Evolutionary conservation across 2,797 vertebrate species (phyloP).

Genomic region (Toxotes lorentzi): DNA sequence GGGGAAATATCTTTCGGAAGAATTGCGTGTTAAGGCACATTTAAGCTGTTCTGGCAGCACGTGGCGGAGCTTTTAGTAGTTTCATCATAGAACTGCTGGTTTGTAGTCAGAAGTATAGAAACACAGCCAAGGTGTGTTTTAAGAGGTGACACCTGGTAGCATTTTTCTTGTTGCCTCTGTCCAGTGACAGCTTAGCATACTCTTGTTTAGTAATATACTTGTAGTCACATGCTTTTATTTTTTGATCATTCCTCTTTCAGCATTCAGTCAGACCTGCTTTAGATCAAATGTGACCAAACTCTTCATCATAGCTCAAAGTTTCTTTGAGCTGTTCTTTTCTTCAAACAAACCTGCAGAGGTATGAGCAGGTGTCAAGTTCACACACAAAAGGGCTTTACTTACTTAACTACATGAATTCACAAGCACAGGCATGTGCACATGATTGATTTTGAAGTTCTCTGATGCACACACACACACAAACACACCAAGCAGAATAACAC

Average conservation of each 20-base stretch:
- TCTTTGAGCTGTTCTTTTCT: no score
- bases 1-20: no score
- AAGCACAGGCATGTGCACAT: conserved; percentile 6
- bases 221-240: background rate
- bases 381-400: background rate
- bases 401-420: background rate
- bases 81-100: background rate
- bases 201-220: no score
- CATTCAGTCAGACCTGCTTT: background rate
- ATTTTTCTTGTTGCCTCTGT: background rate
- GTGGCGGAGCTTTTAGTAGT: no score
- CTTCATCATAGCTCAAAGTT: conserved; percentile 11
- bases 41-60: no score
- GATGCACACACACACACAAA: conserved; percentile 24
- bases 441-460: conserved; percentile 27
- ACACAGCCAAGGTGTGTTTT: no score
- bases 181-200: background rate
- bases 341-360: conserved; percentile 31
- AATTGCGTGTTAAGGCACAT: no score
- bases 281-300: conserved; percentile 15
- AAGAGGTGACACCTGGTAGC: background rate
- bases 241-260: background rate
- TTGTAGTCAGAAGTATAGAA: no score
- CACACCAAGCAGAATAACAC: conserved; percentile 15
- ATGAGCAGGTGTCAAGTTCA: conserved; percentile 7